Percentiles rank a stretch among this genome's conserved stretches.
Evolutionary conservation across 2,888 invertebrate genomes (phyloP).

Genomic region (Drosophila borborema): DNA sequence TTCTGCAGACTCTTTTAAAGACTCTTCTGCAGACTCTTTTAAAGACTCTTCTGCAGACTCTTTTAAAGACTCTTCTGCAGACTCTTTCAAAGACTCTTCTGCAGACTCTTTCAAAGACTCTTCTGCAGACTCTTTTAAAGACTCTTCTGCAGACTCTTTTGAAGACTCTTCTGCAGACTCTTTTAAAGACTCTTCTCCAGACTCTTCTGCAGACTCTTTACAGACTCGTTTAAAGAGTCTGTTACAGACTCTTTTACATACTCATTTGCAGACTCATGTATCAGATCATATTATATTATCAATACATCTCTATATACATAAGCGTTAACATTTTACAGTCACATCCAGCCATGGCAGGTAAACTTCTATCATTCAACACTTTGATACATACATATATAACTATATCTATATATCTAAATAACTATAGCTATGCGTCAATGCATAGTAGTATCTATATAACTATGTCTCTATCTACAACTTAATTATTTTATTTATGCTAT

Average conservation of each 20-base stretch:
- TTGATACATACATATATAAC: not conserved
- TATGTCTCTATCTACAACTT: not conserved
- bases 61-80: not conserved
- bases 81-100: not conserved
- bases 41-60: not conserved
- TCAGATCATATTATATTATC: not conserved
- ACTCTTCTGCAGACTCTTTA: not conserved
- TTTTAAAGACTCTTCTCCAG: not conserved
- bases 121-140: not conserved
- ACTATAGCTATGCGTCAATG: not conserved
- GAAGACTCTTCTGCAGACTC: not conserved
- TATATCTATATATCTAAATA: not conserved
- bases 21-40: not conserved
- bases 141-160: not conserved
- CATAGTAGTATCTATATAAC: not conserved
- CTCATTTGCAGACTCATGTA: not conserved
- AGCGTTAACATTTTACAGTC: not conserved
- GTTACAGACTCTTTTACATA: not conserved
- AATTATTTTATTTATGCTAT: not conserved
- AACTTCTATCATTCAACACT: not conserved
- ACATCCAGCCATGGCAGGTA: not conserved
- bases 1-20: not conserved
- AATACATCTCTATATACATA: not conserved
- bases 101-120: not conserved
- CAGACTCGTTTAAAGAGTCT: not conserved